Base-by-base conservation (phyloP, 2,888 invertebrate species). In the Andricus curvator region DNA sequence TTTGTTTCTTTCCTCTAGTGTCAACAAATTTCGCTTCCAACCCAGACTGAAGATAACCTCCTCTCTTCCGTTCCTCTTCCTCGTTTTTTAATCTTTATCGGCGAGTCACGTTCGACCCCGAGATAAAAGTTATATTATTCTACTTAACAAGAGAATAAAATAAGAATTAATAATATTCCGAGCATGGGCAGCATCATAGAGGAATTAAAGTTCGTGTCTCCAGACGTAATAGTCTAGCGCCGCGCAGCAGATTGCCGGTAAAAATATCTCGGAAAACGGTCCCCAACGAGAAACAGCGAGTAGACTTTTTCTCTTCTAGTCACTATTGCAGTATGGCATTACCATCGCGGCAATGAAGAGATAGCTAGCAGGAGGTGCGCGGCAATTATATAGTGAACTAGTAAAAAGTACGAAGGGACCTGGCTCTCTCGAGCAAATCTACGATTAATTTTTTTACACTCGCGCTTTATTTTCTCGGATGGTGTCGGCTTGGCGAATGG, bases 301-400 rank as follows among this genome's bases (percentile, higher is more conserved):
- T 37, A n/a, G 22, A 41, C 11, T 44, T 51, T 70, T 70, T 48
- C 29, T 22, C 20, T 25, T 17, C 25, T 25, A 51, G 29, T 51
- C n/a, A 25, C 22, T 8, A 48, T 20, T 70, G 25, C 9, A 48
- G 48, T 70, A 25, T 70, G 20, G 62, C 62, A 25, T 62, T 25
- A 33, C 1, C 33, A 67, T 13, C 41, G 37, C n/a, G 44, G 15
- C 29, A 48, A 48, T 70, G 70, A 51, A 48, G 44, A 68, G 44
- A 44, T 68, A 25, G 29, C 48, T 25, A 68, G 41, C 29, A 68
- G 17, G 41, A 68, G 67, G 48, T 70, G 70, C 20, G 48, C 70
- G 70, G 25, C 48, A 70, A 70, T 70, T 70, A 29, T 70, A 48
- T 70, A 51, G 48, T 29, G 29, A 51, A 70, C 70, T 48, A 48